Base-by-base conservation (phyloP, 2,113 vertebrate genomes). In the Pygoscelis adeliae region DNA sequence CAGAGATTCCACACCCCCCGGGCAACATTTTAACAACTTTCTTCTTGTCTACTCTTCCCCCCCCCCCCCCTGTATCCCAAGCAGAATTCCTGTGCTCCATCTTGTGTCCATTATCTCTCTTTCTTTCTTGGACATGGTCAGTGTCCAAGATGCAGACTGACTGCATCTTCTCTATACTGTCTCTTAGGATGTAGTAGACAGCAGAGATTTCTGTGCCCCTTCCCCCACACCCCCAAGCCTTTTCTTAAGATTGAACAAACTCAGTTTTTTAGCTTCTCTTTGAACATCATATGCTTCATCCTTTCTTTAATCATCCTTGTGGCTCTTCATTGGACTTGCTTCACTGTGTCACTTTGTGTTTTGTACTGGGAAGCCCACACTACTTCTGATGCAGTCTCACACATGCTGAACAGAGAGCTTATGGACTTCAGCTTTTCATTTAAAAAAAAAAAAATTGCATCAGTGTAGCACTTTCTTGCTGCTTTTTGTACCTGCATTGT, bases 31-130 rank as follows among this genome's bases (percentile, higher is more conserved):
- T 58, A 78, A 29, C 26, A 72, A 30, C 20, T 67, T 71, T 4
- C 5, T n/a, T 30, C 1, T 47, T 30, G 26, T 9, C 2, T 29
- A 40, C 1, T 8, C 42, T 15, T 3, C 42, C 42, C 5, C 42
- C 6, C 42, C 42, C 13, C 5, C 40, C 42, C 42, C 42, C 13
- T 3, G 42, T n/a, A n/a, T n/a, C n/a, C 38, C 44, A 53, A 17
- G 10, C 25, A 44, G 27, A 53, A 69, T 46, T 40, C 56, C 32
- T 18, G 3, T 66, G 42, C 84, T 84, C 6, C 5, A 6, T 36
- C 18, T 69, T 74, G 11, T 21, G 17, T 49, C 23, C 5, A 0
- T 42, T 76, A 1, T 17, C 5, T 34, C 10, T 59, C 13, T 38
- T 26, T 58, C 7, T 65, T 47, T 53, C 23, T 42, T 42, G 42